Evolutionary conservation across 2,797 vertebrate species (phyloP).

Genomic region (Anas capensis): DNA sequence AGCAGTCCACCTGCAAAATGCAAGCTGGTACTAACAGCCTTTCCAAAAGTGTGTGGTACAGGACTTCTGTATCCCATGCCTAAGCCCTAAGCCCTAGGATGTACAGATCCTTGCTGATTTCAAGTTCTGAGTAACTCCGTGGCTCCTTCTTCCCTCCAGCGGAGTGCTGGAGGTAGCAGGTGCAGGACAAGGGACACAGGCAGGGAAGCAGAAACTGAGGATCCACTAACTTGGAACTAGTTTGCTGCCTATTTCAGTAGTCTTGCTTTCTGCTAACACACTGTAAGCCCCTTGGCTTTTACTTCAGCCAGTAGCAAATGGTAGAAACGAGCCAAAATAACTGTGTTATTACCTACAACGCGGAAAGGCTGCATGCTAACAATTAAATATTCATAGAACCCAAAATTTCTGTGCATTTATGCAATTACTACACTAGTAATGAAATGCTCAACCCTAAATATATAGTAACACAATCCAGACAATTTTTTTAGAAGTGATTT

Average conservation of each 20-base stretch:
- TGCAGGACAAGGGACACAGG: fast-evolving
- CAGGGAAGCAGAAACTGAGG: background rate
- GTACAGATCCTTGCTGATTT: background rate
- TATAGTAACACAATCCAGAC: background rate
- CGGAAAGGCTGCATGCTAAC: background rate
- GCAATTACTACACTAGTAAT: background rate
- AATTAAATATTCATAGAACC: background rate
- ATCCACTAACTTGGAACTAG: background rate
- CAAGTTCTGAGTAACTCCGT: background rate
- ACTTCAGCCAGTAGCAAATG: background rate
- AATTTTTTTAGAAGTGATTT: background rate
- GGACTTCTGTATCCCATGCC: background rate
- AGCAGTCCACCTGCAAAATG: background rate
- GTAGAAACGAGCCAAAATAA: background rate
- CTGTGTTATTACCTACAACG: background rate
- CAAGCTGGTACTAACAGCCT: background rate
- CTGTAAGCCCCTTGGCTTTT: background rate
- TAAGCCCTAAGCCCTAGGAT: background rate
- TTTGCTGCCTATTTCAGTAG: background rate
- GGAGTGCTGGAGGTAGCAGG: background rate
- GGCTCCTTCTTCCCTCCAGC: background rate
- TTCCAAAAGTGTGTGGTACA: background rate
- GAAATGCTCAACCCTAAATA: background rate
- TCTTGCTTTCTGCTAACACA: background rate
- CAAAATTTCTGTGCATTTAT: background rate